Conservation (phyloP, 2,797 vertebrate genomes). For the Martes flavigula region DNA sequence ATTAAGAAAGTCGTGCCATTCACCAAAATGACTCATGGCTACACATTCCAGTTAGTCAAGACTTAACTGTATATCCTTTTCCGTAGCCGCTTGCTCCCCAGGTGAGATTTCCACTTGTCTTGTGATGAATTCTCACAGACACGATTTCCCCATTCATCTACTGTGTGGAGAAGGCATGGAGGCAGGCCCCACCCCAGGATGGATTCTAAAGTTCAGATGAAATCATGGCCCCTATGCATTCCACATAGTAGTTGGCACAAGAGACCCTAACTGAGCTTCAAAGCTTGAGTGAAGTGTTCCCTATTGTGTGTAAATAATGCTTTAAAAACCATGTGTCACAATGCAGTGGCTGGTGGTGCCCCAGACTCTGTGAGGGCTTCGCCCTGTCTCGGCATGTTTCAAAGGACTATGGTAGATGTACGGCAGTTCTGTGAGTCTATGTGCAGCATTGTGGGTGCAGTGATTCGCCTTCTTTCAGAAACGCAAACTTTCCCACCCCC, state of each 20-base stretch:
- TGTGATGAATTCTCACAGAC: constrained; percentile 34
- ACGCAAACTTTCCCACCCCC: constrained; percentile 63
- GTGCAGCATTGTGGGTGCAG: constrained; percentile 80
- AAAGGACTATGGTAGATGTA: constrained; percentile 70
- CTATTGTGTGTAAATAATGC: constrained; percentile 61
- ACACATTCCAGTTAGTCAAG: constrained; percentile 77
- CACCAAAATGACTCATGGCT: neutral
- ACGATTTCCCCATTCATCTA: neutral
- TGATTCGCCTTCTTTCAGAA: constrained; percentile 78
- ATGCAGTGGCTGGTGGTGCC: constrained; percentile 69
- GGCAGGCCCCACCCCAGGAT: constrained; percentile 44
- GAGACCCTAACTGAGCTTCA: constrained; percentile 77
- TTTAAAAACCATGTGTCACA: constrained; percentile 77
- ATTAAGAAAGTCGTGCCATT: constrained; percentile 15
- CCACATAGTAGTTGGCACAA: neutral
- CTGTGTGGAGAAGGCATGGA: constrained; percentile 43
- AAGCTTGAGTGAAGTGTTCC: constrained; percentile 69
- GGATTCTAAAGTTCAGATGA: constrained; percentile 14
- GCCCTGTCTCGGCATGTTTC: constrained; percentile 72
- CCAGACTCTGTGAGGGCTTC: constrained; percentile 64
- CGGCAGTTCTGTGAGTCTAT: constrained; percentile 72
- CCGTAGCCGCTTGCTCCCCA: neutral
- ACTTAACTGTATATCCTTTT: constrained; percentile 62
- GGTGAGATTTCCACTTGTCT: neutral
- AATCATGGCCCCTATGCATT: constrained; percentile 21